Evolutionary conservation across 2,888 invertebrate genomes (phyloP).

Genomic region (Stenodema calcarata): DNA sequence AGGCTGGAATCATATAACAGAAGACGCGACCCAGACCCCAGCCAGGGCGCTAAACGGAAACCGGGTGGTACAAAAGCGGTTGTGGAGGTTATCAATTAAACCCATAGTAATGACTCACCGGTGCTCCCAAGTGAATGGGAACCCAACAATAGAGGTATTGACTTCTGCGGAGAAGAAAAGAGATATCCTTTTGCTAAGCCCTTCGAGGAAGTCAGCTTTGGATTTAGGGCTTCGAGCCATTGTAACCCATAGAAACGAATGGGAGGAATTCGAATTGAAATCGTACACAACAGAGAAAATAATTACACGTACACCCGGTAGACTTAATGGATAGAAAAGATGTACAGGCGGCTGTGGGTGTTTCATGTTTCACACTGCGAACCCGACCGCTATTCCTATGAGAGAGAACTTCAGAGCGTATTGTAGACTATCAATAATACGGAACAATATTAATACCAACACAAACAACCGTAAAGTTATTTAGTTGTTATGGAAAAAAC

Average conservation of each 20-base stretch:
- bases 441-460: too few species aligned
- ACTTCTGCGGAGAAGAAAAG: conserved; percentile 5
- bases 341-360: too few species aligned
- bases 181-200: background rate
- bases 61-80: background rate
- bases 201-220: background rate
- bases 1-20: background rate
- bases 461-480: too few species aligned
- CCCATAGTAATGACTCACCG: conserved; percentile 23
- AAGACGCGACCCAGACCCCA: conserved; percentile 1
- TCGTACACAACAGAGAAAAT: background rate
- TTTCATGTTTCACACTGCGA: too few species aligned
- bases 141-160: conserved; percentile 11
- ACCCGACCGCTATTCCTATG: too few species aligned
- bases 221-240: background rate
- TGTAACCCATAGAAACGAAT: background rate
- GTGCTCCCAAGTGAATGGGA: background rate
- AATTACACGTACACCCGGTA: background rate
- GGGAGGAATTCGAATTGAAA: background rate
- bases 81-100: conserved; percentile 27
- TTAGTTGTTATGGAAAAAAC: too few species aligned
- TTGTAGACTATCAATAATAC: too few species aligned
- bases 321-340: too few species aligned
- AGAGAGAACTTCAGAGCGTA: too few species aligned
- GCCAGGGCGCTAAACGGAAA: conserved; percentile 4